These are phyloP conservation scores for Cantharis nigra DNA, from an alignment of 2,888 invertebrate species.

Conservation along the genomic window DNA sequence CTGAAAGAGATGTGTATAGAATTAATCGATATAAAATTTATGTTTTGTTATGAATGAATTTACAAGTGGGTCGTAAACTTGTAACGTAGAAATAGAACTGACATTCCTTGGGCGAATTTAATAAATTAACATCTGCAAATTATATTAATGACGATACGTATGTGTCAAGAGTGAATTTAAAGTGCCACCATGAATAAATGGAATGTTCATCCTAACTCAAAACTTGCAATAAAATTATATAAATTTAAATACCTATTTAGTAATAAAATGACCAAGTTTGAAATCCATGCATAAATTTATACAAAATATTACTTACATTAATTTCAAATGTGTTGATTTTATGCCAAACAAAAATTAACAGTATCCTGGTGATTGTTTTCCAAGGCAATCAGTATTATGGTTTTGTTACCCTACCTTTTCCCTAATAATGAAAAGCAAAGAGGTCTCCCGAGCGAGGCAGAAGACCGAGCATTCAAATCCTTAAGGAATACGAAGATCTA, in stretches of 20 bases:
- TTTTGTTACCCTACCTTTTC: neutral
- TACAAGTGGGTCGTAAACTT: neutral
- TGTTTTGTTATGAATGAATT: constrained; percentile 9
- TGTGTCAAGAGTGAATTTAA: neutral
- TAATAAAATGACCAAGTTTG: neutral
- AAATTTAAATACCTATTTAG: neutral
- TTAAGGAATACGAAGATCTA: too few species aligned
- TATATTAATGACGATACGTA: constrained; percentile 5
- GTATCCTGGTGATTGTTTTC: neutral
- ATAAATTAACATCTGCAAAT: constrained; percentile 14
- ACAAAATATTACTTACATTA: neutral
- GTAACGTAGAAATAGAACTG: constrained; percentile 9
- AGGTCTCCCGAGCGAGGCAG: too few species aligned
- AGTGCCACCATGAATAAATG: neutral
- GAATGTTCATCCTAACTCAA: neutral
- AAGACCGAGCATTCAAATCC: too few species aligned
- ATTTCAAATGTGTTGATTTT: neutral
- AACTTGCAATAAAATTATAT: neutral
- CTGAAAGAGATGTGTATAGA: neutral
- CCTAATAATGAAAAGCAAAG: neutral
- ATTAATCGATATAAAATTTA: neutral
- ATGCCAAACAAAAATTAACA: neutral
- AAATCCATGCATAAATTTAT: neutral
- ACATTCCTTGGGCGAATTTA: constrained; percentile 8
- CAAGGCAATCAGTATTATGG: neutral